Evolutionary conservation across 2,888 invertebrate species (phyloP), one percentile per base, ranked within the genome.

Genomic region (Marasmarcha lunaedactyla): DNA sequence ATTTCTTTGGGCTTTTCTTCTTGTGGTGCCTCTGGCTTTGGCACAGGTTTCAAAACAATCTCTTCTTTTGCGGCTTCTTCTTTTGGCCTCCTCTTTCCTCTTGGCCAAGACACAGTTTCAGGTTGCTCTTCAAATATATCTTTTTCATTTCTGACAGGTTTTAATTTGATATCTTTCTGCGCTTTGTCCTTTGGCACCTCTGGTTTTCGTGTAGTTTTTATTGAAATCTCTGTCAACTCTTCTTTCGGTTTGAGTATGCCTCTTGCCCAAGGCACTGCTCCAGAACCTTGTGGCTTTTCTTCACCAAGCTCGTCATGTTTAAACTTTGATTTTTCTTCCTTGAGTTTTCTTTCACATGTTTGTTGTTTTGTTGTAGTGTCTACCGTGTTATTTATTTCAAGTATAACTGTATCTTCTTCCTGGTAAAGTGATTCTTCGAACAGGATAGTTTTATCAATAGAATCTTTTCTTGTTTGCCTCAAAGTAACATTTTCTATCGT

Each of bases 321-420:
- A n/a, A n/a, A n/a, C n/a, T n/a, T n/a, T 39, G 55, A 50, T 41
- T 65, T 43, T 52, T 61, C 50, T 64, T 71, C 51, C 0, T 56
- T 51, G 38, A 68, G n/a, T n/a, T 43, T 30, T 39, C 47, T 52
- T 10, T 41, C 46, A 45, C 48, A 40, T 6, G 45, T 35, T 51
- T 48, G 42, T 68, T 63, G 42, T 58, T 60, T 38, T 62, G 60
- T 10, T 59, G 56, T 38, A 58, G 53, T 37, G 47, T 42, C 41
- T 56, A 58, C 2, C 50, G 54, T 33, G 71, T 52, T 50, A 60
- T 63, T 33, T 59, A 73, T 41, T 55, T 85, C 86, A 40, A 87
- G 61, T 33, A 86, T 69, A 1, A 87, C 74, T 6, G 84, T 86
- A 42, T 88, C 87, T 62, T 89, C 87, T 42, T 85, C 77, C 44